Evolutionary conservation across 2,113 vertebrate genomes (phyloP).

Genomic region (Irena cyanogastra): DNA sequence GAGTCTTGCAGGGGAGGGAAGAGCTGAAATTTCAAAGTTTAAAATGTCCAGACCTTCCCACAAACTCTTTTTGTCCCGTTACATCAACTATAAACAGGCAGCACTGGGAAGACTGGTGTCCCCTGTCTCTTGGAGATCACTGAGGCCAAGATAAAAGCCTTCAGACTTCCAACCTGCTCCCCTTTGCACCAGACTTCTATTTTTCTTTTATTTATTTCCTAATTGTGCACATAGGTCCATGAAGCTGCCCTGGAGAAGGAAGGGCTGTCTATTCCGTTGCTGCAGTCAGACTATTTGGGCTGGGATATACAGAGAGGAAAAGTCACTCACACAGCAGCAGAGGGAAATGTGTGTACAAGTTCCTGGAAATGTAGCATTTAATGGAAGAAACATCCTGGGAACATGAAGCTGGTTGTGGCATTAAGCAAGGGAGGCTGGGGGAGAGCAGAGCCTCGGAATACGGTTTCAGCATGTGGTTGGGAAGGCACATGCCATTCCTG

Average conservation of each 20-base stretch:
- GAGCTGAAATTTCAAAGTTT: background rate
- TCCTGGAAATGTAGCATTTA: background rate
- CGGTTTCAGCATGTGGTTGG: background rate
- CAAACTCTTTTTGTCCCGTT: background rate
- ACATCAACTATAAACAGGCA: background rate
- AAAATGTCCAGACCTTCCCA: background rate
- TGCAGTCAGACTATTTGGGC: fast-evolving
- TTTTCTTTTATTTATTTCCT: background rate
- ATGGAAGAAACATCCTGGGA: background rate
- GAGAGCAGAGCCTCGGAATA: background rate
- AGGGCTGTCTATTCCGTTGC: background rate
- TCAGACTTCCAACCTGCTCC: background rate
- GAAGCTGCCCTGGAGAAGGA: background rate
- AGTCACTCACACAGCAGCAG: background rate
- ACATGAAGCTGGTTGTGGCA: background rate
- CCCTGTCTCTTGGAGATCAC: background rate
- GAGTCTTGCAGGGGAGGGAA: background rate
- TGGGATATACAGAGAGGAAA: background rate
- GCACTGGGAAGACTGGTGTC: background rate
- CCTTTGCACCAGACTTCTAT: background rate
- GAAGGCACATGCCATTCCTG: background rate
- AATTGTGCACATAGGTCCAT: fast-evolving
- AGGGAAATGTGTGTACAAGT: background rate
- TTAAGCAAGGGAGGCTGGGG: background rate
- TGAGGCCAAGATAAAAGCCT: background rate